Conservation (phyloP, 2,888 invertebrate genomes). For the Trachelus iudaicus region DNA sequence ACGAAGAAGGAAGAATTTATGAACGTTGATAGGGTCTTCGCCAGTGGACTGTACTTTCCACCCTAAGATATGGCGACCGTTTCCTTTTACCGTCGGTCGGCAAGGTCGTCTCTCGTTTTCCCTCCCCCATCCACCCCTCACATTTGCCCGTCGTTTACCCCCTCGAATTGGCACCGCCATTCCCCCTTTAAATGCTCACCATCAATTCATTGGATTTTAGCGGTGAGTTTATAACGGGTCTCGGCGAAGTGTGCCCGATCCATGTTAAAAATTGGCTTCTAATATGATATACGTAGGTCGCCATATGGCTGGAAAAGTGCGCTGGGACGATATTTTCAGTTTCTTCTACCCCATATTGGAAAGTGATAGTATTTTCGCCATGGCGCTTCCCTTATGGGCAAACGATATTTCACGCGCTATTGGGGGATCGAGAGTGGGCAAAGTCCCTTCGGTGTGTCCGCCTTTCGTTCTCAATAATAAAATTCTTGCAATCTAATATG, state of each 20-base stretch:
- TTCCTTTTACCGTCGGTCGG: conserved; percentile 43
- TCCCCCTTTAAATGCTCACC: conserved; percentile 19
- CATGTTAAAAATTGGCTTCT: conserved; percentile 59
- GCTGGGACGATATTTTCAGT: conserved; percentile 46
- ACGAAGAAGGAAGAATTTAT: conserved; percentile 34
- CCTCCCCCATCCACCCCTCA: neutral
- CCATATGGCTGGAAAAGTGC: conserved; percentile 52
- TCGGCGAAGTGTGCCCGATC: conserved; percentile 48
- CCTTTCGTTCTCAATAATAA: neutral
- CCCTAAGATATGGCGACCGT: conserved; percentile 55
- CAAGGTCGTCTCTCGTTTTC: neutral
- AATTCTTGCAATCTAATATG: neutral
- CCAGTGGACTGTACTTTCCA: conserved; percentile 45
- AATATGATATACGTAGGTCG: conserved; percentile 57
- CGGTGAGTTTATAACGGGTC: conserved; percentile 19
- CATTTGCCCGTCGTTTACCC: neutral
- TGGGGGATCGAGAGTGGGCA: neutral
- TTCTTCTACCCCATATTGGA: conserved; percentile 43
- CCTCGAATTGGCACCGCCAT: conserved; percentile 1
- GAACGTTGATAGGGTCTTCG: conserved; percentile 35
- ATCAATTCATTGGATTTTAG: conserved; percentile 43
- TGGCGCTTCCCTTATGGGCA: conserved; percentile 45
- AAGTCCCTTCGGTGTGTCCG: neutral
- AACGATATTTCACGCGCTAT: conserved; percentile 43
- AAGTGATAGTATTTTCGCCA: conserved; percentile 55